Base-by-base conservation (phyloP, 2,888 invertebrate species). In the Agapostemon virescens region DNA sequence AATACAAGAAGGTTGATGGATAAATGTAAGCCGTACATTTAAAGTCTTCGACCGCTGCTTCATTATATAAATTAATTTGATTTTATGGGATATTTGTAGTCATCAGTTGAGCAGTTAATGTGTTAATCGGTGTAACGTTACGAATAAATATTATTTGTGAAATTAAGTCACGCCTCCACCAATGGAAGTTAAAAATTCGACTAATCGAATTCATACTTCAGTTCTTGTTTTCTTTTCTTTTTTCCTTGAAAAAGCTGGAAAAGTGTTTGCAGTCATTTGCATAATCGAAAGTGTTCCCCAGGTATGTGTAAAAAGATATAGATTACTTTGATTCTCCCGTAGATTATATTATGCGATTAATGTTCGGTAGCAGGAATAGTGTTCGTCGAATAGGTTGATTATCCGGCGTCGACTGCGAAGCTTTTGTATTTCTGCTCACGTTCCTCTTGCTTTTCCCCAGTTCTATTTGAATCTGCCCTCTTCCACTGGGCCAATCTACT, bases 391-490 rank as follows among this genome's bases (percentile, higher is more conserved):
- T 38, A 72, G 38, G 69, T 72, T 69, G 55, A 74, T 71, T 81
- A 71, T 61, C 64, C 55, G 64, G 49, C 38, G 55, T 30, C 74
- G 30, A 23, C 64, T 38, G 52, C 26, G 36, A 42, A 26, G 38
- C 71, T 69, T 67, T 81, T 69, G 67, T 40, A 45, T 79, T 82
- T 79, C 85, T 70, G 33, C 84, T 80, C 75, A 75, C 84, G 69
- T 81, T 73, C 13, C 75, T 63, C 63, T 74, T 69, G 15, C 72
- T 69, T 45, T 52, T 66, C 69, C 52, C 71, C 42, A 52, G 81
- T 73, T 72, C 71, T 78, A 81, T 68, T 78, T 68, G 69, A 40
- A 73, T 69, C 45, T 49, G 64, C 45, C 73, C 67, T 61, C 49
- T 42, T 67, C 30, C 78, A 36, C 45, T 7, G 49, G 23, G 67